A percentile compares a stretch with the other conserved stretches of the same genome.
Conservation (phyloP, 2,797 vertebrate species). For the Brachymystax lenok region DNA sequence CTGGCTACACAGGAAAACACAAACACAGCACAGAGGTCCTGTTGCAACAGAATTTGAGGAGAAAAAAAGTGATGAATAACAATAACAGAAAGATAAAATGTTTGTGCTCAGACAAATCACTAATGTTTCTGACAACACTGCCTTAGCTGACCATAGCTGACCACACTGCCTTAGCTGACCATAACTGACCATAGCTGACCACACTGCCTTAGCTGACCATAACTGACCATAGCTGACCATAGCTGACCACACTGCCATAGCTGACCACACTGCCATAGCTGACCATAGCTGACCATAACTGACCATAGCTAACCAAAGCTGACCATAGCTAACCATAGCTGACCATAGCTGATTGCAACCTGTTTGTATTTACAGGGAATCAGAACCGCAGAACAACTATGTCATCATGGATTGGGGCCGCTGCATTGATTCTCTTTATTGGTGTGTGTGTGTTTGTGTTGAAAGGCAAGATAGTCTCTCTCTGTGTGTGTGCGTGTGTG, state of each 20-base stretch:
- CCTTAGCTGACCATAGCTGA: too few species aligned
- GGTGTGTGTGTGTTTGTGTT: constrained; percentile 30
- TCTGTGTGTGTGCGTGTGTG: constrained; percentile 36
- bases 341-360: constrained; percentile 35
- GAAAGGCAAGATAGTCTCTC: constrained; percentile 2
- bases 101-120: constrained; percentile 58
- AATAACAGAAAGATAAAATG: constrained; percentile 21
- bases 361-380: constrained; percentile 64
- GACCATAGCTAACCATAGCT: too few species aligned
- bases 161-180: too few species aligned
- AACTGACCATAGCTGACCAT: too few species aligned
- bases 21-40: constrained; percentile 5
- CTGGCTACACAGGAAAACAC: background rate
- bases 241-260: too few species aligned
- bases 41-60: constrained; percentile 44
- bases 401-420: constrained; percentile 56
- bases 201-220: too few species aligned
- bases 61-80: constrained; percentile 20
- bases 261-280: constrained; percentile 34
- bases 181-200: too few species aligned
- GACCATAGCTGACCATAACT: too few species aligned
- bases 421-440: constrained; percentile 69
- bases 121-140: constrained; percentile 35
- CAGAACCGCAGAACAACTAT: constrained; percentile 39
- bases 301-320: too few species aligned